phyloP scores from a whole-genome alignment of 2,113 vertebrate species.

The Ursus arctos region DNA sequence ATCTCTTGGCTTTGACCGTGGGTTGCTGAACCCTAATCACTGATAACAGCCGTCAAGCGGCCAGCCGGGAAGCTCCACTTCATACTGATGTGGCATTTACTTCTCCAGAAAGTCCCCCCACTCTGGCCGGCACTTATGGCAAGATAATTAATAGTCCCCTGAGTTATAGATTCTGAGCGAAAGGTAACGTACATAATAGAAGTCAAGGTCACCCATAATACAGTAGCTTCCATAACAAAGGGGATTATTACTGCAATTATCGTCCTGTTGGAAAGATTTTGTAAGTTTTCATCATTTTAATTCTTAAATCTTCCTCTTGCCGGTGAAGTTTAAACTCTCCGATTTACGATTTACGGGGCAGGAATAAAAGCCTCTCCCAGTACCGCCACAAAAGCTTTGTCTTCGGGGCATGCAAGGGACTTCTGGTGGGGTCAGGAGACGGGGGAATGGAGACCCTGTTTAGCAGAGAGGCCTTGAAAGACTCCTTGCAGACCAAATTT shows the following conservation, averaged over 20 bases:
- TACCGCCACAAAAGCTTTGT: conserved; percentile 1
- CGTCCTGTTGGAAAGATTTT: conserved; percentile 71
- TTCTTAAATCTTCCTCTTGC: conserved; percentile 73
- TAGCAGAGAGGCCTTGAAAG: background rate
- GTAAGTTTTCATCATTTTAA: conserved; percentile 75
- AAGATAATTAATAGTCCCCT: conserved; percentile 64
- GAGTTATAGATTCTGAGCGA: conserved; percentile 69
- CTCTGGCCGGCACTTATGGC: background rate
- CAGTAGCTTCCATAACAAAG: conserved; percentile 65
- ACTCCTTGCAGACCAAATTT: too few relatives aligned
- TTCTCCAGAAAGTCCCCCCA: conserved; percentile 48
- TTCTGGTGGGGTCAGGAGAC: background rate
- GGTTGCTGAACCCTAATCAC: background rate
- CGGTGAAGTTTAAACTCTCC: conserved; percentile 52
- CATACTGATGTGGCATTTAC: background rate
- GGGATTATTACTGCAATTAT: conserved; percentile 69
- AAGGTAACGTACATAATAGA: conserved; percentile 69
- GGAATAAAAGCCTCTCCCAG: background rate
- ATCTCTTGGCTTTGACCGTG: background rate
- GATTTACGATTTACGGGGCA: background rate
- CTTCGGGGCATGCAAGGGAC: rapidly evolving
- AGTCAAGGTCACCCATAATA: conserved; percentile 69
- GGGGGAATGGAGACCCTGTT: rapidly evolving
- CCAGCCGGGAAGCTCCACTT: background rate
- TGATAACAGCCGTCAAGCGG: background rate